Evolutionary conservation across 1,140 invertebrate genomes (phyloP).

Genomic region (Microplitis mediator): DNA sequence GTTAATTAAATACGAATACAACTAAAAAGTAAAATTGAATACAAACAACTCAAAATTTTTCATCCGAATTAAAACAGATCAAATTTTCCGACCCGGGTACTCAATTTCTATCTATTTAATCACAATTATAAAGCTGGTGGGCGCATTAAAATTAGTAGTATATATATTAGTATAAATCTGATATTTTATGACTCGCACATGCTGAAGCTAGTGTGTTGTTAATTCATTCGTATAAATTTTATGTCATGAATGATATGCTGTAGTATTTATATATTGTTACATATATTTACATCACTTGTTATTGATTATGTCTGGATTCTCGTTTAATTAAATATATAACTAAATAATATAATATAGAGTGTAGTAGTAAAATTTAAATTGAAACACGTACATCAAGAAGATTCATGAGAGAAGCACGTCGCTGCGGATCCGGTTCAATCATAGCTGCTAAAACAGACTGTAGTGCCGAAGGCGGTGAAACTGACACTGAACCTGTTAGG

Average conservation of each 20-base stretch:
- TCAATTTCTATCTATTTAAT: too few relatives aligned
- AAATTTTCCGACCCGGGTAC: too few relatives aligned
- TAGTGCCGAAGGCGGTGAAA: constrained; percentile 61
- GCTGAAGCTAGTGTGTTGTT: neutral
- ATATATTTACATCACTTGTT: too few relatives aligned
- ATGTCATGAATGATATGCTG: neutral
- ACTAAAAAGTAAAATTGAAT: too few relatives aligned
- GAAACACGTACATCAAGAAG: constrained; percentile 64
- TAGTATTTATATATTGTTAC: too few relatives aligned
- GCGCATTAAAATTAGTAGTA: too few relatives aligned
- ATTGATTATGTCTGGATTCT: too few relatives aligned
- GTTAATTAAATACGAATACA: too few relatives aligned
- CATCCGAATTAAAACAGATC: too few relatives aligned
- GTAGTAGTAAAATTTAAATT: neutral
- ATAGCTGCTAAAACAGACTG: constrained; percentile 65
- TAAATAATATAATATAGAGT: neutral
- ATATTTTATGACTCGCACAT: neutral
- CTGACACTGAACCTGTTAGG: constrained; percentile 62
- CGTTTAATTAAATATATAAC: neutral
- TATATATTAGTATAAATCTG: too few relatives aligned
- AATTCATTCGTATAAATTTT: neutral
- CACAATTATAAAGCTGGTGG: too few relatives aligned
- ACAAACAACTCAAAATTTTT: too few relatives aligned
- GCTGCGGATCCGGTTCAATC: constrained; percentile 62
- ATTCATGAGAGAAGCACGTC: constrained; percentile 67